Evolutionary conservation across 2,113 vertebrate species (phyloP), one percentile per base, ranked within the genome.

Genomic region (Pollachius pollachius): DNA sequence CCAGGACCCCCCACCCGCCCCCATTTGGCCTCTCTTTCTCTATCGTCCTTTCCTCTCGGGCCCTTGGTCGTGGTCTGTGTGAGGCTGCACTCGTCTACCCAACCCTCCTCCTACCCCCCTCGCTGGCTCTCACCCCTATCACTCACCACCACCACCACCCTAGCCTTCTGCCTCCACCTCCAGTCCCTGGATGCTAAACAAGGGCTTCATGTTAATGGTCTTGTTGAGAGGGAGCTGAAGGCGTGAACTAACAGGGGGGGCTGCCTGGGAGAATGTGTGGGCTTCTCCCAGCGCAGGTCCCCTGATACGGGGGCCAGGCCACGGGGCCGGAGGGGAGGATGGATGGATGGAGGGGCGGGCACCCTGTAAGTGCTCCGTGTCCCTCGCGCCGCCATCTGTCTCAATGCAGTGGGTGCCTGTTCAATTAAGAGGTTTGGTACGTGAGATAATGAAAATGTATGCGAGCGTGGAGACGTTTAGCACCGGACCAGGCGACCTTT

Each of bases 41-140:
- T 34, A 2, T 34, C 30, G 4, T 34, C 30, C 30, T 34, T 4
- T 62, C 62, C 1, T 34, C 27, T 4, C 59, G 19, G 74, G 77
- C 73, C 81, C 70, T 68, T 25, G 0, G 69, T 68, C 64, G 18
- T 27, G 66, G 76, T 69, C 81, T 79, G 62, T 5, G 30, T 74
- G 64, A 77, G 67, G 67, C 70, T 66, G 64, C 37, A n/a, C n/a
- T 15, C 27, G 15, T 13, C 58, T 41, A n/a, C 17, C 59, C 27
- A 58, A 34, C 41, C 57, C 58, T 21, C 57, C 34, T 48, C 41
- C 12, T 9, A 1, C 41, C 8, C 8, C 41, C 41, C 12, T 13
- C 41, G 6, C 30, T 34, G 30, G 30, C 30, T 34, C 30, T 34
- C 30, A 34, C 57, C 17, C 48, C n/a, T 9, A 17, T 1, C 21